Evolutionary conservation across 2,797 vertebrate species (phyloP).

Genomic region (Oreonectes daqikongensis): DNA sequence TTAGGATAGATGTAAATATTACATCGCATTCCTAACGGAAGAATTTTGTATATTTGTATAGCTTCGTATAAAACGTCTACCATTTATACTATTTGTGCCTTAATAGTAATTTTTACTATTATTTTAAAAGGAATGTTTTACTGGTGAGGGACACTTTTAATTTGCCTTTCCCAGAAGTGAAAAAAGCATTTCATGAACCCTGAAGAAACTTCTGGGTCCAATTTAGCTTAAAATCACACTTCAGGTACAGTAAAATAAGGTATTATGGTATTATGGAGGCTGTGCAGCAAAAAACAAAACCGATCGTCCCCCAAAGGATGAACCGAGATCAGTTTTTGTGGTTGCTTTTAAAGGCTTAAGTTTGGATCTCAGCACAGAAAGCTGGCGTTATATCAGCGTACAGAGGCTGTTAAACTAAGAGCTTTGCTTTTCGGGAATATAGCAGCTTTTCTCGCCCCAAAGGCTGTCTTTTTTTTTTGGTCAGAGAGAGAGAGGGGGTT

Average conservation of each 20-base stretch:
- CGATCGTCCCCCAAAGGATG: conserved; percentile 3
- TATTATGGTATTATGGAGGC: background rate
- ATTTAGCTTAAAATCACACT: background rate
- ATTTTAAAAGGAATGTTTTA: background rate
- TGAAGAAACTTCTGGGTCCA: background rate
- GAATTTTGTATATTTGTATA: background rate
- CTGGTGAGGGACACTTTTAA: background rate
- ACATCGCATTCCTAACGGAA: background rate
- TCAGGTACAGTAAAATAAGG: conserved; percentile 1
- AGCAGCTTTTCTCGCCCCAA: conserved; percentile 20
- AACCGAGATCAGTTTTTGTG: background rate
- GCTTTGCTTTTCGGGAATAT: background rate
- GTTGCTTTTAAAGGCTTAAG: conserved; percentile 2
- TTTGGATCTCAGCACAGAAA: conserved; percentile 1
- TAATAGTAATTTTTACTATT: too few species aligned
- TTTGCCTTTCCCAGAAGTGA: background rate
- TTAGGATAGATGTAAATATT: too few species aligned
- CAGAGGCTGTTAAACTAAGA: conserved; percentile 19
- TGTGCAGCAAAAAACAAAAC: conserved; percentile 1
- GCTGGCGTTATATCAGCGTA: background rate
- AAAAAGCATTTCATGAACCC: conserved; percentile 8
- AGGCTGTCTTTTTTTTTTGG: conserved; percentile 7
- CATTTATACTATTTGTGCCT: background rate
- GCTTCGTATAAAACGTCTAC: background rate
- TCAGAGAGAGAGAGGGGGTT: background rate